Base-by-base conservation (phyloP, 2,113 vertebrate genomes). In the Accipiter virgatus region DNA sequence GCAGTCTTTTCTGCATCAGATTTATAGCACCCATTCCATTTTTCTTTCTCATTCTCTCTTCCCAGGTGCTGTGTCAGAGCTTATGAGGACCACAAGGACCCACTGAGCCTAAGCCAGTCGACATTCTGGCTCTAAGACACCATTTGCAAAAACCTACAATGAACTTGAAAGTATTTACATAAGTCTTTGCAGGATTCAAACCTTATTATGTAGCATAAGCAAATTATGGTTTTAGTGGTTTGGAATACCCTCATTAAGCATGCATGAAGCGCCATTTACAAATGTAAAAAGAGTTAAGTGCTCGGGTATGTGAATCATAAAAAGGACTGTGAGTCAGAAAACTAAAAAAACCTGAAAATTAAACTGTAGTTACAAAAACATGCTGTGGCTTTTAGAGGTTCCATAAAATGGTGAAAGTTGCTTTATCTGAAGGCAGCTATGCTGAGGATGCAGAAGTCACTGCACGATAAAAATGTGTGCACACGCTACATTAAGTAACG, bases 291-390 rank as follows among this genome's bases (percentile, higher is more conserved):
- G 27, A 95, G 85, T 85, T 88, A 93, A 90, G 90, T 77, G 75
- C 82, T 95, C 68, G 66, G 36, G 32, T 90, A 88, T 73, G 80
- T 96, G 92, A 97, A 96, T 96, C 70, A 96, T 78, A 86, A 91
- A 92, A 93, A 89, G 16, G 18, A 68, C 73, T 91, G 17, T 94
- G 90, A 95, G 71, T 93, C 90, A 96, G 53, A 90, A 96, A 88
- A 93, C 43, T 18, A 61, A 87, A 96, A 93, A 94, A 85, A 5
- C 2, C 18, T 65, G 40, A 59, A 90, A 94, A 91, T 75, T 83
- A 73, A 92, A 81, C 47, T 68, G 20, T 43, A 75, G 48, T 75
- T 91, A 89, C 32, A 88, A 85, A 93, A 96, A n/a, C 25, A 67
- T 48, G 68, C 85, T 43, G 52, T 79, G 81, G 81, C 20, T 94